Base-by-base conservation (phyloP, 2,113 vertebrate species). In the Caloenas nicobarica region DNA sequence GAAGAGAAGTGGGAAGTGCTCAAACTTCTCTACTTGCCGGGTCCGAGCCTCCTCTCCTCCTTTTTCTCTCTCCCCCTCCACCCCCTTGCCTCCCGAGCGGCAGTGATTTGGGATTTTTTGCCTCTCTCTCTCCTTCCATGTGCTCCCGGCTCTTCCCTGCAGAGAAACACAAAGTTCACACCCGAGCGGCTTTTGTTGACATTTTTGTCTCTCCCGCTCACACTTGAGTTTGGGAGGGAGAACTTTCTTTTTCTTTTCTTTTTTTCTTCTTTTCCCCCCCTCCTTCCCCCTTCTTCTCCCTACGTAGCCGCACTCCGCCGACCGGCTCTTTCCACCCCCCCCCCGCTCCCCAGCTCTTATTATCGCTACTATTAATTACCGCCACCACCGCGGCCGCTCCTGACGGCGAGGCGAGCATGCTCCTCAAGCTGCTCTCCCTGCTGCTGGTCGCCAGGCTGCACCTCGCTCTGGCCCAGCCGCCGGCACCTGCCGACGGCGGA, bases 111-210 rank as follows among this genome's bases (percentile, higher is more conserved):
- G 73, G 68, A 79, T 40, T 82, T 89, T 87, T 44, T 78, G 70
- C 71, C 61, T 71, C 51, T 78, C 65, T 78, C 64, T 61, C 68
- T 54, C 62, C 81, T 96, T 96, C 93, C 74, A 93, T 79, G 50
- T 95, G 94, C 97, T 97, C 93, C 96, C 93, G 94, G 93, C 88
- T 96, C 84, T 92, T 73, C 76, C 82, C 74, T 65, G 96, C 96
- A 91, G 96, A 97, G 97, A 97, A 97, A 93, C 93, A 96, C 96
- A 94, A 98, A 98, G 97, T 98, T 97, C 95, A 96, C 95, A 97
- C 96, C 93, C 94, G 95, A 92, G 68, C 81, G 79, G 94, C 96
- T 89, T 79, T 96, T 92, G 95, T 96, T 83, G 90, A 96, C 95
- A 83, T 93, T 95, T 94, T 95, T 95, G 54, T 62, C 69, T 72